Evolutionary conservation across 1,140 invertebrate species (phyloP).

Genomic region (Drosophila nebulosa): DNA sequence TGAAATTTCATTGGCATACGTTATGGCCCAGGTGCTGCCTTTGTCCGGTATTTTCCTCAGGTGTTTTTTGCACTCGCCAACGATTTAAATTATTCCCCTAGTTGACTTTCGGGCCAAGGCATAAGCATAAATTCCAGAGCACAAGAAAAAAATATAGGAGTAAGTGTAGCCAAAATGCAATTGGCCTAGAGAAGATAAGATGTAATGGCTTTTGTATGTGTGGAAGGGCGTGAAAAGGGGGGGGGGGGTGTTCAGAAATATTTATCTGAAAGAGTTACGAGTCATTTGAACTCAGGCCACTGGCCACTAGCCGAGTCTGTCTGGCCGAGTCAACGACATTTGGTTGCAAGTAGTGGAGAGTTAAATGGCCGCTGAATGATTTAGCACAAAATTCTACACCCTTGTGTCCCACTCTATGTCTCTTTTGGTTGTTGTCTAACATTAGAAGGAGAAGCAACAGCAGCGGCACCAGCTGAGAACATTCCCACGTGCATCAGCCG

Average conservation of each 20-base stretch:
- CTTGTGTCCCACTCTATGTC: not conserved
- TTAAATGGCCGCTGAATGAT: constrained; percentile 72
- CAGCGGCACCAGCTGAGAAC: constrained; percentile 24
- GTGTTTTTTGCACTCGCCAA: constrained; percentile 38
- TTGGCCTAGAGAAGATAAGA: constrained; percentile 76
- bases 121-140: constrained; percentile 49
- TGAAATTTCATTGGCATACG: constrained; percentile 43
- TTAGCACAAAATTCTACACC: constrained; percentile 60
- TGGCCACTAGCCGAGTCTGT: constrained; percentile 8
- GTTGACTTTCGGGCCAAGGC: constrained; percentile 24
- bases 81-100: constrained; percentile 68
- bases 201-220: constrained; percentile 68
- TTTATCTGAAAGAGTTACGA: constrained; percentile 69
- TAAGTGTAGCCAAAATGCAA: constrained; percentile 56
- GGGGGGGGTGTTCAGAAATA: constrained; percentile 18
- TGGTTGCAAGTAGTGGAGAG: constrained; percentile 33
- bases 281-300: constrained; percentile 14
- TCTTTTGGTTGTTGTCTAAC: constrained; percentile 15
- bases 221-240: too few species aligned
- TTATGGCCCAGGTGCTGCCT: constrained; percentile 10
- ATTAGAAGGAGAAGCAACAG: constrained; percentile 21
- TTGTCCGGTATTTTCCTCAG: constrained; percentile 41
- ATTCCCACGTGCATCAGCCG: constrained; percentile 56
- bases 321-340: constrained; percentile 64
- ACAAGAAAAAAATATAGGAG: not conserved